phyloP scores from a whole-genome alignment of 2,113 vertebrate species.

The Spermophilus dauricus region DNA sequence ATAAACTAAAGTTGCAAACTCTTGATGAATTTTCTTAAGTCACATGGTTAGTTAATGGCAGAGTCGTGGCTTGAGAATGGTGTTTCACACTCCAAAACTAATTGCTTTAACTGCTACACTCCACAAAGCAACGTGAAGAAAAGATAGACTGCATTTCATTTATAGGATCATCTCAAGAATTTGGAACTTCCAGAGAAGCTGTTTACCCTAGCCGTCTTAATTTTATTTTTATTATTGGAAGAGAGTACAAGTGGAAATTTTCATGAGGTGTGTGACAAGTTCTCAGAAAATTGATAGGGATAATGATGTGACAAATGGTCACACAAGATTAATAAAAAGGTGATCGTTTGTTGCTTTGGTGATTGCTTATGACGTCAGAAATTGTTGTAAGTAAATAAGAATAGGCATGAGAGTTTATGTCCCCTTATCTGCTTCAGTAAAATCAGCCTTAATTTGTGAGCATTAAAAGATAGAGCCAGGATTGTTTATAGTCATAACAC shows the following conservation, averaged over 20 bases:
- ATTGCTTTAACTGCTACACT: neutral
- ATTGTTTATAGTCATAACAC: neutral
- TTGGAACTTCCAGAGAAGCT: neutral
- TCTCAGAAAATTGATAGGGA: neutral
- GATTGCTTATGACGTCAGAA: neutral
- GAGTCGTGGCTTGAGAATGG: neutral
- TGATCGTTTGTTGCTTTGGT: neutral
- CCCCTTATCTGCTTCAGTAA: neutral
- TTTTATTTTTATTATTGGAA: constrained; percentile 28
- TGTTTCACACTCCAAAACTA: neutral
- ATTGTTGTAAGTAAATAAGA: neutral
- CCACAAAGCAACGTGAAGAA: neutral
- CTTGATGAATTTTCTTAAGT: neutral
- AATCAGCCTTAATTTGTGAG: neutral
- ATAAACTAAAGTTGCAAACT: neutral
- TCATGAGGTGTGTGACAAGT: neutral
- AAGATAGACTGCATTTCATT: neutral
- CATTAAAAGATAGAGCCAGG: neutral
- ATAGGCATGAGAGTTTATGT: neutral
- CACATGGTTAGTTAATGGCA: neutral
- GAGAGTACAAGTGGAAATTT: neutral
- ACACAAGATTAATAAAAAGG: neutral
- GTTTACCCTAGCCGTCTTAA: neutral
- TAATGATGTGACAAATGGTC: neutral
- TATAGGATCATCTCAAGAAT: neutral